Base-by-base conservation (phyloP, 2,888 invertebrate species). In the Nasonia oneida region DNA sequence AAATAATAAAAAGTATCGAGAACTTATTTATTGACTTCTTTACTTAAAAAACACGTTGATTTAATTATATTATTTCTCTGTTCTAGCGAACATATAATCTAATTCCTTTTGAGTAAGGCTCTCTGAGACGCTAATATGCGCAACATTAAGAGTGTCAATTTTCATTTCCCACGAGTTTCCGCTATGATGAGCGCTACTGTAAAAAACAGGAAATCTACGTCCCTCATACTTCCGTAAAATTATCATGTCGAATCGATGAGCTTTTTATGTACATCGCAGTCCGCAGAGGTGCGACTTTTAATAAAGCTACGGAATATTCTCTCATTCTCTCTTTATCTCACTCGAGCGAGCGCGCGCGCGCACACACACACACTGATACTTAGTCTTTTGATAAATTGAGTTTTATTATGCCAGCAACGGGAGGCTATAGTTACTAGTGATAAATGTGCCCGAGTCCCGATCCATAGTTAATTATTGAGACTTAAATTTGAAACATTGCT, bases 191-290 rank as follows among this genome's bases (percentile, higher is more conserved):
- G n/a, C 33, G 77, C 53, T 39, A 23, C 64, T 37, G 18, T 12
- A 73, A 81, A 74, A 57, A 37, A 57, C 39, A 39, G 71, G 71
- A 77, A 83, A 83, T 70, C 67, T 71, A 71, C 71, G 42, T 33
- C 74, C 76, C 75, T 23, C 14, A 33, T 29, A 29, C 50, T 79
- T 73, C 71, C 79, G 70, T 74, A 77, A 86, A 88, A 88, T 88
- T 84, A 87, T 89, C 84, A 85, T 83, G 81, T 77, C 77, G 86
- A 86, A 87, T 89, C 67, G 67, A 67, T 67, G 29, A 67, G 33
- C 67, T 50, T 23, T 81, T 81, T 81, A 61, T 74, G 29, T 15
- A 75, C 37, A 14, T 42, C 37, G 37, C 29, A 29, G 29, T 29
- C 29, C 29, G 29, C 39, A 15, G 61, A 73, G 5, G 42, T 42